Base-by-base conservation (phyloP, 2,113 vertebrate genomes). In the Entelurus aequoreus region DNA sequence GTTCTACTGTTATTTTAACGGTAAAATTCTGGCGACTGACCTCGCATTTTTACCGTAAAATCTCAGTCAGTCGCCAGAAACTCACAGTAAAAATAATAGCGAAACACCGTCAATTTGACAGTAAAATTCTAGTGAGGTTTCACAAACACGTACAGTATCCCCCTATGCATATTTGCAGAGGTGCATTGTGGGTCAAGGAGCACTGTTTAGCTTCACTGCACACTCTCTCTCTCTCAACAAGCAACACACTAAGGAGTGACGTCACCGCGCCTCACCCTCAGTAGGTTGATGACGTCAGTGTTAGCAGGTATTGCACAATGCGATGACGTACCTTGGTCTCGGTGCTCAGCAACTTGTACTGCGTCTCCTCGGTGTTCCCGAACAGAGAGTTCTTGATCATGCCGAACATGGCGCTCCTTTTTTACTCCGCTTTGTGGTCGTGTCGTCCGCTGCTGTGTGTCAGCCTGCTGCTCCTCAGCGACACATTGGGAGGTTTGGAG, bases 361-460 rank as follows among this genome's bases (percentile, higher is more conserved):
- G 92, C 71, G 93, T 93, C 47, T 89, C 85, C 81, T 97, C 94
- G 54, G 90, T 90, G 73, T 80, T 84, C 58, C 94, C 94, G 63
- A 97, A 93, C 64, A 97, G 83, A 14, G 93, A 91, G 71, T 97
- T 97, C 82, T 86, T 93, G 73, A 96, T 91, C 93, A 97, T 90
- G 19, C 94, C 93, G 78, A 96, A 83, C 95, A 97, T 95, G 75
- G 4, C 59, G 73, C 62, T 51, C 73, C 61, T 66, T 67, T 61
- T 68, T 72, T 28, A 3, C 62, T 58, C 72, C 65, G n/a, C 56
- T 16, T 16, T 58, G n/a, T 19, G 6, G 2, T 16, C 38, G 19
- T 28, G 6, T 16, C 55, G 6, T 28, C 28, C 28, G 28, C 28
- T 28, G 1, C 10, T 13, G n/a, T 19, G 9, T 6, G 11, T 40